Base-by-base conservation (phyloP, 2,113 vertebrate species). In the Ancistrus triradiatus region DNA sequence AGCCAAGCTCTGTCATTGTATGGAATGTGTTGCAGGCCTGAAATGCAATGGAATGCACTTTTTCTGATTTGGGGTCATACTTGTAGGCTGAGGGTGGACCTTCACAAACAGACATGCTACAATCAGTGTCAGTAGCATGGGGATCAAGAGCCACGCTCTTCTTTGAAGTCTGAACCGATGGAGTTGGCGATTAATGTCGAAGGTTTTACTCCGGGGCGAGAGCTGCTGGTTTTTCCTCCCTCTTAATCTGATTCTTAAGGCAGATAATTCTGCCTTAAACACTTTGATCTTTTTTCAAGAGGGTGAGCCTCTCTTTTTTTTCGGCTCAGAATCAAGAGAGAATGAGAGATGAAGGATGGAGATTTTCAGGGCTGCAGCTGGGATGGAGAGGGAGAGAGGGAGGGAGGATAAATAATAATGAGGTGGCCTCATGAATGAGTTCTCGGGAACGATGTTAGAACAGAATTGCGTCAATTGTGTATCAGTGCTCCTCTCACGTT, bases 241-340 rank as follows among this genome's bases (percentile, higher is more conserved):
- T 49, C 44, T 59, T 50, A 59, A 67, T 67, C 66, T 13, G 66
- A 68, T 60, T 63, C 17, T 62, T 69, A 69, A 43, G 59, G 33
- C 61, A 57, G 67, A 63, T 69, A 56, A 69, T 69, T 63, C 35
- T 25, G 33, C 55, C 18, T 49, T 56, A 50, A 69, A 56, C 1
- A 18, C 67, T 69, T 69, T 69, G 67, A 69, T 69, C 67, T 57
- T 59, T 33, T 69, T 60, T 69, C 51, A 56, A 31, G 57, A 47
- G 46, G 40, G 43, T 17, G 6, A 47, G 40, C 8, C 8, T 21
- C 47, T 5, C 13, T 55, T 68, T 46, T 48, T 22, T 35, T 24
- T 4, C 14, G 38, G 11, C 24, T 25, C 42, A 44, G 24, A 25
- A 40, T 21, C 22, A 46, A 68, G 53, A 48, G 18, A 22, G 15